Conservation (phyloP, 2,797 vertebrate species). For the Uromys caudimaculatus region DNA sequence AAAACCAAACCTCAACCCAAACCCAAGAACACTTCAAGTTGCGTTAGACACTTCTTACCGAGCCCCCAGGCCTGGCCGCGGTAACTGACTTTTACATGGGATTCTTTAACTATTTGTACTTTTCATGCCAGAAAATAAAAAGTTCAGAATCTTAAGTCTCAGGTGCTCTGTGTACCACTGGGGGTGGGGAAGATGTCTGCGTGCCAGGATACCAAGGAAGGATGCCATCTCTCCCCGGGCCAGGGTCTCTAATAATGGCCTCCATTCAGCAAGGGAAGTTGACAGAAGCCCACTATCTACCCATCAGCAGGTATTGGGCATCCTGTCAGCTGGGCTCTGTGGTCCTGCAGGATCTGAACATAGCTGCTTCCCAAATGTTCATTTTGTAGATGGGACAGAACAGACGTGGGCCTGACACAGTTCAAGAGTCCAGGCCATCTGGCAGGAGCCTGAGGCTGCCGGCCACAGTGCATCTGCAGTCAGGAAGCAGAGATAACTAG, state of each 20-base stretch:
- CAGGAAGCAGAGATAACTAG: background rate
- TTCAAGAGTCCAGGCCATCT: no score
- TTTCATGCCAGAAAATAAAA: conserved; percentile 97
- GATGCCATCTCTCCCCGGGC: background rate
- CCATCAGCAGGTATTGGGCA: background rate
- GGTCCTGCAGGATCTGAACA: background rate
- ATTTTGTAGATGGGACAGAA: background rate
- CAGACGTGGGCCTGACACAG: background rate
- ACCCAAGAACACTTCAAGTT: conserved; percentile 92
- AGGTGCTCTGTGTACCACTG: background rate
- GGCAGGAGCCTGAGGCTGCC: background rate
- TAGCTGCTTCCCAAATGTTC: background rate
- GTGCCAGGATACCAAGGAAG: background rate
- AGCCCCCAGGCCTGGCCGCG: conserved; percentile 96
- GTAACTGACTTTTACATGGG: conserved; percentile 98
- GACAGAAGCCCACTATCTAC: background rate
- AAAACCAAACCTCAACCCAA: conserved; percentile 86
- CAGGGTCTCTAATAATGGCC: background rate
- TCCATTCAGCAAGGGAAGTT: background rate
- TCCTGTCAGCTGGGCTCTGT: background rate
- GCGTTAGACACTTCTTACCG: conserved; percentile 98
- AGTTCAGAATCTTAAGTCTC: conserved; percentile 92
- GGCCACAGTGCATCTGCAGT: background rate
- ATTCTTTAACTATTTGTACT: conserved; percentile 99
- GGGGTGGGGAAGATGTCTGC: rapidly evolving